Evolutionary conservation across 2,113 vertebrate genomes (phyloP).

Genomic region (Platycercus adscitus): DNA sequence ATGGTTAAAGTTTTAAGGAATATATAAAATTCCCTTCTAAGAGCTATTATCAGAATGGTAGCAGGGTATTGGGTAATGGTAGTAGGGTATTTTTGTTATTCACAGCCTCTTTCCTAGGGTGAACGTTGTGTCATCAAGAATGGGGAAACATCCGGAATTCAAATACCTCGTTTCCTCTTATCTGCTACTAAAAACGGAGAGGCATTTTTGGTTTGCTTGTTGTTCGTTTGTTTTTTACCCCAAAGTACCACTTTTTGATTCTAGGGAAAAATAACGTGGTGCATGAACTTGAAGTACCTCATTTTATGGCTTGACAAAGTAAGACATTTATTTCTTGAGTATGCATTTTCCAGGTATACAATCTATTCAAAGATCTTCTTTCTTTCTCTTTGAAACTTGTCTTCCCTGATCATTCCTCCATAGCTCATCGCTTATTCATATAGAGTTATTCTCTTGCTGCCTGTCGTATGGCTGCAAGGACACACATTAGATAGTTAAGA

Average conservation of each 20-base stretch:
- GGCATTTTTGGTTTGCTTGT: not conserved
- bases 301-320: not conserved
- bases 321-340: not conserved
- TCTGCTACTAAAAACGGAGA: not conserved
- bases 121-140: not conserved
- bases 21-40: not conserved
- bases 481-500: not conserved
- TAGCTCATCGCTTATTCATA: not conserved
- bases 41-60: not conserved
- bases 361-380: not conserved
- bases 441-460: not conserved
- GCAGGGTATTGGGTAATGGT: not conserved
- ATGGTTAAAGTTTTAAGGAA: not conserved
- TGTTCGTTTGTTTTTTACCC: not conserved
- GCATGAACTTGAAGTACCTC: not conserved
- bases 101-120: not conserved
- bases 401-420: not conserved
- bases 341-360: not conserved
- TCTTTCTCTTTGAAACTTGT: not conserved
- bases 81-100: not conserved
- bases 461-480: constrained; percentile 1
- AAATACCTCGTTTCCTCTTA: not conserved
- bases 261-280: not conserved
- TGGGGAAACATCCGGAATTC: not conserved
- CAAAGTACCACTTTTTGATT: not conserved